Evolutionary conservation across 2,888 invertebrate genomes (phyloP), one percentile per base, ranked within the genome.

Genomic region (Amblyteles armatorius): DNA sequence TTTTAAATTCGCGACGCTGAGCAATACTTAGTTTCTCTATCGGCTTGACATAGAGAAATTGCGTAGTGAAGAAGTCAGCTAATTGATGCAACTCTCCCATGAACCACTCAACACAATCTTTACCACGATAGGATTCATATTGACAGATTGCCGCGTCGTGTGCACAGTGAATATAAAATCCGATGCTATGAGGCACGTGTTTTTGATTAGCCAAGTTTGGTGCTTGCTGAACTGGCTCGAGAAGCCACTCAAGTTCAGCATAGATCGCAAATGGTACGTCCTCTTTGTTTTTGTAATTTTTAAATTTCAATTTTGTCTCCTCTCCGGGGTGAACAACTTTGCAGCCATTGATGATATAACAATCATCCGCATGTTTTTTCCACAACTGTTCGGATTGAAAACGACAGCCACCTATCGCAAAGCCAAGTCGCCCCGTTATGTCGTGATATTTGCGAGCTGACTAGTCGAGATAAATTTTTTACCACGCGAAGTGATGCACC

Each of bases 181-280:
- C 68, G 16, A 57, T 22, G n/a, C 69, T 55, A 19, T 79, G 67
- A 1, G 81, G 81, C 3, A 76, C 36, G 63, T 81, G 81, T 22
- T 65, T 76, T 33, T 81, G 81, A 22, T 29, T 19, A 13, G 2
- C 36, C 9, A 7, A 13, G 29, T 29, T 29, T 29, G 29, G 4
- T 29, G 29, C 29, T 29, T 29, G 29, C 7, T 52, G 26, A 26
- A 26, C 36, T 63, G 76, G 33, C 16, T 82, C 29, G 3, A 78
- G 36, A 19, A 82, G 44, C 36, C 63, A 71, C 52, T 79, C 82
- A 1, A 82, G 48, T n/a, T 82, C 82, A 0, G 82, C 84, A 72
- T 81, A 84, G 4, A 81, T 65, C 0, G n/a, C 55, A n/a, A 84
- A 83, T 4, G 79, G 79, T 1, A 26, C 26, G 26, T 26, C 26